Conservation (phyloP, 2,888 invertebrate genomes). For the Ceraclea dissimilis region DNA sequence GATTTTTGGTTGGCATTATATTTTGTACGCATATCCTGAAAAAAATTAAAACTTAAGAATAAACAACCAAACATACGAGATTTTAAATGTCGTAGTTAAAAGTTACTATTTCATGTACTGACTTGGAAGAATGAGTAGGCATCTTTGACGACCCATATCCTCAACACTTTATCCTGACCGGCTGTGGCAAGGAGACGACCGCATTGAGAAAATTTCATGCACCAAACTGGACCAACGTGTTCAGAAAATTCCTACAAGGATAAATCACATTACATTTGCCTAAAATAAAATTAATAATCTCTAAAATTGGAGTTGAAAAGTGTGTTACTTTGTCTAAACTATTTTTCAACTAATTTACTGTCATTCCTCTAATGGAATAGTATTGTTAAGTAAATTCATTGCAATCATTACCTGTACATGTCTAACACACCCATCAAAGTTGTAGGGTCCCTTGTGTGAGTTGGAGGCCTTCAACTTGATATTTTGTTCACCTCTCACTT, state of each 20-base stretch:
- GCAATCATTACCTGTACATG: slow-evolving; percentile 81
- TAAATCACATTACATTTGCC: too few relatives aligned
- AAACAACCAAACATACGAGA: too few relatives aligned
- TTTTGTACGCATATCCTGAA: slow-evolving; percentile 88
- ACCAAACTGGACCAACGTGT: slow-evolving; percentile 94
- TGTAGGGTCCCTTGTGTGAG: slow-evolving; percentile 94
- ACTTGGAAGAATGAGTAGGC: slow-evolving; percentile 86
- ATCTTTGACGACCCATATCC: slow-evolving; percentile 92
- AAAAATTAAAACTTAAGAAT: slow-evolving; percentile 4
- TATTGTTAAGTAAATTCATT: too few relatives aligned
- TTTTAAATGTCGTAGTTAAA: too few relatives aligned
- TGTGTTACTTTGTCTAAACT: too few relatives aligned
- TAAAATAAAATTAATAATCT: not conserved
- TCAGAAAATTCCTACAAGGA: slow-evolving; percentile 61
- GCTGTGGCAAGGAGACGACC: slow-evolving; percentile 93
- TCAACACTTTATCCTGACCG: slow-evolving; percentile 88
- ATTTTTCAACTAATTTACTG: too few relatives aligned
- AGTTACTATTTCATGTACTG: too few relatives aligned
- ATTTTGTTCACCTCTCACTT: slow-evolving; percentile 69
- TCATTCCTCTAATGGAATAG: too few relatives aligned
- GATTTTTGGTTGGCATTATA: slow-evolving; percentile 83
- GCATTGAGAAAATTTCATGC: slow-evolving; percentile 96
- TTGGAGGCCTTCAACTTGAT: slow-evolving; percentile 91
- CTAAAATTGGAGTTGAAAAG: too few relatives aligned
- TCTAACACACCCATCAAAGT: slow-evolving; percentile 83